Evolutionary conservation across 2,113 vertebrate species (phyloP).

Genomic region (Turdus rufiventris): DNA sequence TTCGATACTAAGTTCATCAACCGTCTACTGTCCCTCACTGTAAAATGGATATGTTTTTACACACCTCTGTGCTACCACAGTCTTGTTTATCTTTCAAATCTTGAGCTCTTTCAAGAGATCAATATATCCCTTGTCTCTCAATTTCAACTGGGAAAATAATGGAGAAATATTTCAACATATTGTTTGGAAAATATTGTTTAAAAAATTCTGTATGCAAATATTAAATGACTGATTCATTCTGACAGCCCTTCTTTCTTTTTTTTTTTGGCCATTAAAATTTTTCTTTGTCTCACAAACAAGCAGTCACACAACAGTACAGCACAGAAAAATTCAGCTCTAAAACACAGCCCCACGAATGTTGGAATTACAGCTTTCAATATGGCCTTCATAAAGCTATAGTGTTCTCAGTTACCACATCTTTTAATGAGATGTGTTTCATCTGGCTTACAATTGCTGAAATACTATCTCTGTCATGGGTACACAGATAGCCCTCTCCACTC

Average conservation of each 20-base stretch:
- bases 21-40: neutral
- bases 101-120: neutral
- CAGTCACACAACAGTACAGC: neutral
- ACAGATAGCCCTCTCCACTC: neutral
- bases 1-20: neutral
- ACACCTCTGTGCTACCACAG: neutral
- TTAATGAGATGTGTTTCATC: neutral
- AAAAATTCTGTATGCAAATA: neutral
- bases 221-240: neutral
- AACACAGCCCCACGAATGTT: rapidly evolving
- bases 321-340: neutral
- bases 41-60: neutral
- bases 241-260: neutral
- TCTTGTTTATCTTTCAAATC: neutral
- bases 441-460: neutral
- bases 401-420: neutral
- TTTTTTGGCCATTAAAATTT: neutral
- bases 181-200: neutral
- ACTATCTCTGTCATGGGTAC: neutral
- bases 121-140: neutral
- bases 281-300: neutral
- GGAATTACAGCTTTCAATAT: neutral
- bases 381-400: neutral
- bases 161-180: neutral
- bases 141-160: neutral